Conservation (phyloP, 1,140 invertebrate genomes). For the Tribolium castaneum region DNA sequence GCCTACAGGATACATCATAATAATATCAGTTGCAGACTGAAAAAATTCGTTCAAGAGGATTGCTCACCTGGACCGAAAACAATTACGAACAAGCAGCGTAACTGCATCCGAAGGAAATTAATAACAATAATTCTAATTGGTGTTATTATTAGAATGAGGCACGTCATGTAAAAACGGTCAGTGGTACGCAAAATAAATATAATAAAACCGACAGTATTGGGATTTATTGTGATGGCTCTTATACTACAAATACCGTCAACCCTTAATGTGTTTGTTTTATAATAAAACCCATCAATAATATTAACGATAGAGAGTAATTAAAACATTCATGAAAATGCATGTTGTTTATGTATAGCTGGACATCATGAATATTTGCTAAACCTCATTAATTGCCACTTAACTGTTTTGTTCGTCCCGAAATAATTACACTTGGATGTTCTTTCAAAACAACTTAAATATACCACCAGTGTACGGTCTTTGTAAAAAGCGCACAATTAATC, state of each 20-base stretch:
- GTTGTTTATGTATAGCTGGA: slow-evolving; percentile 23
- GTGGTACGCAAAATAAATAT: no score
- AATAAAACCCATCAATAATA: slow-evolving; percentile 35
- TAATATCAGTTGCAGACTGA: neutral
- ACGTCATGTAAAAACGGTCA: no score
- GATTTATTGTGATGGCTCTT: neutral
- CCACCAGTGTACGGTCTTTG: neutral
- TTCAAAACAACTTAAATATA: slow-evolving; percentile 26
- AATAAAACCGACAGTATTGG: neutral
- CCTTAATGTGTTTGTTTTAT: slow-evolving; percentile 34
- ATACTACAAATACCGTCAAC: slow-evolving; percentile 15
- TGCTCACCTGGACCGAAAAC: no score
- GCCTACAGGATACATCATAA: neutral
- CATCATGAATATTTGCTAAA: slow-evolving; percentile 35
- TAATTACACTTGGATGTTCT: slow-evolving; percentile 22
- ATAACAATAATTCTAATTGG: no score
- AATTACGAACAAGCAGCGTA: no score
- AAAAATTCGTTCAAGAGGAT: no score
- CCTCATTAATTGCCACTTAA: slow-evolving; percentile 33
- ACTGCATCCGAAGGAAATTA: no score
- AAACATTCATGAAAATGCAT: slow-evolving; percentile 34
- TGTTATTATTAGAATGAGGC: no score
- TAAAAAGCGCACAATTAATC: neutral
- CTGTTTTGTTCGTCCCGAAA: slow-evolving; percentile 25
- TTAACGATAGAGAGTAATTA: slow-evolving; percentile 32